Conservation (phyloP, 2,113 vertebrate species). For the Chaetodon auriga region DNA sequence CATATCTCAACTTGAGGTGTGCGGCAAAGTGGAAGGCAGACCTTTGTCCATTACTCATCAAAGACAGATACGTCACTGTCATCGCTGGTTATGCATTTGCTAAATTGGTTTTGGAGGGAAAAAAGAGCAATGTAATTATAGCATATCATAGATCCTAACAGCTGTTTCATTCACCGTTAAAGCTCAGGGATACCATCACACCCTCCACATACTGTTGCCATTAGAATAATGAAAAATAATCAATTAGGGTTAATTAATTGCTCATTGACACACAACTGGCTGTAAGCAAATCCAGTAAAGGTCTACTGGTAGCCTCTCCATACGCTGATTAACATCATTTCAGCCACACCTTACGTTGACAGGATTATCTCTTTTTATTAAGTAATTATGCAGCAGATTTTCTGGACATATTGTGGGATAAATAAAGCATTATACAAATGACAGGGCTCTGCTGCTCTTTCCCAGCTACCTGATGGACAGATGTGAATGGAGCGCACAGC, state of each 20-base stretch:
- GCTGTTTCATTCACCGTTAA: conserved; percentile 76
- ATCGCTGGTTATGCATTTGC: conserved; percentile 70
- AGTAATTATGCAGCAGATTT: conserved; percentile 85
- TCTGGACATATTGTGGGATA: conserved; percentile 84
- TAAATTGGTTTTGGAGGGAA: conserved; percentile 67
- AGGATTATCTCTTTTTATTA: conserved; percentile 82
- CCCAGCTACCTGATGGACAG: conserved; percentile 82
- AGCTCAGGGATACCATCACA: conserved; percentile 60
- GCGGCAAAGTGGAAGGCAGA: conserved; percentile 26
- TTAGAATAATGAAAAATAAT: conserved; percentile 86
- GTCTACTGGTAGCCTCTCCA: conserved; percentile 53
- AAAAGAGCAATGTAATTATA: conserved; percentile 60
- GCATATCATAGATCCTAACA: conserved; percentile 80
- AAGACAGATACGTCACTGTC: conserved; percentile 43
- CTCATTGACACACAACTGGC: conserved; percentile 78
- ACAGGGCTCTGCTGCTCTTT: conserved; percentile 62
- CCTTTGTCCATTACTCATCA: conserved; percentile 59
- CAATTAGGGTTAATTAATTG: conserved; percentile 86
- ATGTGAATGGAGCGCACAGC: conserved; percentile 67
- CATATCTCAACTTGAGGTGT: conserved; percentile 36
- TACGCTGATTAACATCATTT: conserved; percentile 80
- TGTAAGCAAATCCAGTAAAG: conserved; percentile 71
- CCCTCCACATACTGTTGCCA: conserved; percentile 72
- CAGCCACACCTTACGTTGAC: conserved; percentile 77
- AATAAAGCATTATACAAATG: conserved; percentile 81